Evolutionary conservation across 2,888 invertebrate genomes (phyloP).

Genomic region (Muschampia plurimacula): DNA sequence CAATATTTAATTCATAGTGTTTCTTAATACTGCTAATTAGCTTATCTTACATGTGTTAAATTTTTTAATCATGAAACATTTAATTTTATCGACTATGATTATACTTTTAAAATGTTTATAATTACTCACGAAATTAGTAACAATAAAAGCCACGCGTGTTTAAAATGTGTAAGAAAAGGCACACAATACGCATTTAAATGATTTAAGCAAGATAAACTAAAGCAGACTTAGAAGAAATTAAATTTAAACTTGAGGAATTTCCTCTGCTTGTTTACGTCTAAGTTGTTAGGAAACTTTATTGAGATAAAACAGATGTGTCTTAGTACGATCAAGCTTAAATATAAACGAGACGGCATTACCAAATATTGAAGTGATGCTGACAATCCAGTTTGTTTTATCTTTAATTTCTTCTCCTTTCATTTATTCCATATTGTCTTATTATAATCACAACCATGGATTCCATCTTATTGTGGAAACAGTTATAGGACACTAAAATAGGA

Average conservation of each 20-base stretch:
- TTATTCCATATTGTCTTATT: not conserved
- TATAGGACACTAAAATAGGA: too few species aligned
- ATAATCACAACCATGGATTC: too few species aligned
- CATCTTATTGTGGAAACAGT: too few species aligned
- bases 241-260: constrained; percentile 10
- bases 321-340: not conserved
- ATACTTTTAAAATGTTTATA: too few species aligned
- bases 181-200: not conserved
- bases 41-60: constrained; percentile 4
- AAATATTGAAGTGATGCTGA: not conserved
- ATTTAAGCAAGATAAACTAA: not conserved
- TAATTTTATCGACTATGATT: too few species aligned
- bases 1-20: not conserved
- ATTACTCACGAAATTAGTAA: not conserved
- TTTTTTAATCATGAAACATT: not conserved
- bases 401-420: too few species aligned
- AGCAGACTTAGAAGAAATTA: not conserved
- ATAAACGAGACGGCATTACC: not conserved
- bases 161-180: not conserved
- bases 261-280: constrained; percentile 3
- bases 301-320: constrained; percentile 12
- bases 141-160: not conserved
- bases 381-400: not conserved
- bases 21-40: not conserved
- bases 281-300: not conserved